Percentiles rank a stretch among this genome's conserved stretches.
Conservation (phyloP, 2,797 vertebrate species). For the Phrynocephalus guinanensis region DNA sequence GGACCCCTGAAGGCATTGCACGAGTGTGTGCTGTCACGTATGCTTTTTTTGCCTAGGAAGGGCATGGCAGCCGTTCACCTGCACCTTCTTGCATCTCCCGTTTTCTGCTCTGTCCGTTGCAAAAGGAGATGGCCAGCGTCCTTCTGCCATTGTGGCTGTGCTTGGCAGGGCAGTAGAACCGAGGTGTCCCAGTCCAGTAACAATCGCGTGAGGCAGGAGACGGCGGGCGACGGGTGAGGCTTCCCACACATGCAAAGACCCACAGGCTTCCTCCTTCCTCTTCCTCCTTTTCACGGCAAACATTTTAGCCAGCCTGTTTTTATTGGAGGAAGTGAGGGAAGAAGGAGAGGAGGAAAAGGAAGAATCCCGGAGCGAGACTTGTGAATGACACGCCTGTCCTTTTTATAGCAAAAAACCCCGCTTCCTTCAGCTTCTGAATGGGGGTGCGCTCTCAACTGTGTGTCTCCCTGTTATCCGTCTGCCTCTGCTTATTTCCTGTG, state of each 20-base stretch:
- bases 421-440: slow-evolving; percentile 10
- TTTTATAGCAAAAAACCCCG: slow-evolving; percentile 4
- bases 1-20: not conserved
- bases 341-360: not conserved
- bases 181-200: not conserved
- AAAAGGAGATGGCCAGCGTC: too few species aligned
- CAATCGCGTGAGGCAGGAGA: not conserved
- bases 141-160: not conserved
- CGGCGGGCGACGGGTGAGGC: not conserved
- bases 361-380: not conserved
- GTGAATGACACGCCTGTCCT: not conserved
- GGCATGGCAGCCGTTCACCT: not conserved
- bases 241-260: not conserved
- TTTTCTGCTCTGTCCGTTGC: not conserved
- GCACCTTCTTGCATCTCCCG: not conserved
- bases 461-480: not conserved
- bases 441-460: not conserved
- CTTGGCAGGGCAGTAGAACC: too few species aligned
- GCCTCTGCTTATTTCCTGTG: slow-evolving; percentile 10
- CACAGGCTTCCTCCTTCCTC: not conserved
- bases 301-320: not conserved
- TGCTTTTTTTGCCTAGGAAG: too few species aligned
- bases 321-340: not conserved
- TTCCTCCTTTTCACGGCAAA: not conserved
- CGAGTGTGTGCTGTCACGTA: not conserved